A percentile compares a stretch with the other conserved stretches of the same genome.
Conservation (phyloP, 2,888 invertebrate genomes). For the Phoronis australis region DNA sequence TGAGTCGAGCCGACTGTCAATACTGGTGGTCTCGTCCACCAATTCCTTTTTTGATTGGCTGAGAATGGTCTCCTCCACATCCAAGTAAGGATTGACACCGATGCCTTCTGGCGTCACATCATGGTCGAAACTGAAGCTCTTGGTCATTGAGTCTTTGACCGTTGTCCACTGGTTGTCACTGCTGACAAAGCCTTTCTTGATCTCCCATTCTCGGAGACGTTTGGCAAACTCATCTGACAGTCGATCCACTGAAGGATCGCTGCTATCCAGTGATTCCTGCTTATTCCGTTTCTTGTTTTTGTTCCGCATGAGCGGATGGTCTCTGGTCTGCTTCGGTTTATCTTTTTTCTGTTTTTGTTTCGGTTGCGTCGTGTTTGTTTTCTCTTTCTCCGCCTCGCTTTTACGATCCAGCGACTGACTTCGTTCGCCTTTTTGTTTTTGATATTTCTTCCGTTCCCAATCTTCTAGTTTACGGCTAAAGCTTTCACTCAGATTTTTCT, state of each 20-base stretch:
- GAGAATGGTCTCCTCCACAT: too few species aligned
- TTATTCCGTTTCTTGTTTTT: conserved; percentile 24
- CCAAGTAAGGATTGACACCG: too few species aligned
- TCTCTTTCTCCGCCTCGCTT: conserved; percentile 9
- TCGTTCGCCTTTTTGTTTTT: conserved; percentile 18
- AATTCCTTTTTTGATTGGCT: too few species aligned
- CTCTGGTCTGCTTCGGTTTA: conserved; percentile 28
- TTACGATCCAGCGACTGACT: conserved; percentile 26
- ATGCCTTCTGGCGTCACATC: too few species aligned
- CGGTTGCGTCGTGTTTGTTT: conserved; percentile 13
- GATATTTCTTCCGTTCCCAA: conserved; percentile 63
- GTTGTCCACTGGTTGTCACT: too few species aligned
- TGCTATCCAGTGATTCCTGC: too few species aligned
- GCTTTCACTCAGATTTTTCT: conserved; percentile 68
- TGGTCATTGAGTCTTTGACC: too few species aligned
- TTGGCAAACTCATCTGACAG: conserved; percentile 84
- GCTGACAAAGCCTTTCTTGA: too few species aligned
- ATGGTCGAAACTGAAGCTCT: too few species aligned
- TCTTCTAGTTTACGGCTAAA: conserved; percentile 78
- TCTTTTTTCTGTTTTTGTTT: conserved; percentile 26
- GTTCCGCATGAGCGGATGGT: conserved; percentile 14
- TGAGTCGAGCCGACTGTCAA: too few species aligned
- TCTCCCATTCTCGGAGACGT: conserved; percentile 83
- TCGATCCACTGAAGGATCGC: conserved; percentile 47
- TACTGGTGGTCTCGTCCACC: too few species aligned